A percentile compares a stretch with the other conserved stretches of the same genome.
Evolutionary conservation across 2,113 vertebrate genomes (phyloP).

Genomic region (Pelecanoides urinatrix): DNA sequence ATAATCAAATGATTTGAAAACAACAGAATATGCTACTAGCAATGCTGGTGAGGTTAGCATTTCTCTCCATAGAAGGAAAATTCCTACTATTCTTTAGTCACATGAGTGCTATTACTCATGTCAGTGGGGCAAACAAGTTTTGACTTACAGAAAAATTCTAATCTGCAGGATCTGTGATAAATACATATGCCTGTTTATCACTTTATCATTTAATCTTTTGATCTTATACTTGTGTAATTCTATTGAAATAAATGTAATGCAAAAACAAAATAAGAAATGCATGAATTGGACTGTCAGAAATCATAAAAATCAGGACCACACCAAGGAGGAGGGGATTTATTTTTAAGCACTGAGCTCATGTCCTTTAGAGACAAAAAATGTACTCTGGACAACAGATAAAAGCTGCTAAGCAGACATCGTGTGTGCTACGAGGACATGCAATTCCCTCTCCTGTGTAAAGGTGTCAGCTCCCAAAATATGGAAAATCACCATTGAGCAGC

Average conservation of each 20-base stretch:
- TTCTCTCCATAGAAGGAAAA: neutral
- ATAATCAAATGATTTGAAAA: neutral
- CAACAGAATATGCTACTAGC: neutral
- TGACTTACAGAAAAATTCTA: neutral
- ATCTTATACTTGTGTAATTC: neutral
- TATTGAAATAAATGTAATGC: neutral
- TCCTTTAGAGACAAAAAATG: neutral
- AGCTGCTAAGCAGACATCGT: neutral
- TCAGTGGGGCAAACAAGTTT: neutral
- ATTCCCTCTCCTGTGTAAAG: neutral
- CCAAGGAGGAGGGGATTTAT: neutral
- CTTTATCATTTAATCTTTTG: neutral
- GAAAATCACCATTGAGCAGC: neutral
- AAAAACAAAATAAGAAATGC: neutral
- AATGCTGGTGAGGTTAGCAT: neutral
- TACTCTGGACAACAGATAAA: neutral
- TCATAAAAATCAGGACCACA: neutral
- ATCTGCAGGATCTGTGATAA: neutral
- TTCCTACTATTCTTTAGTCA: neutral
- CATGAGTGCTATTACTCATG: neutral
- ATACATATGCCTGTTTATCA: neutral
- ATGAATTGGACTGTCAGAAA: neutral
- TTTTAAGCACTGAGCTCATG: neutral
- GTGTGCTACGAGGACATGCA: neutral
- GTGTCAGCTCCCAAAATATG: neutral